phyloP scores from a whole-genome alignment of 2,888 invertebrate species.

The Podotricha telesiphe region DNA sequence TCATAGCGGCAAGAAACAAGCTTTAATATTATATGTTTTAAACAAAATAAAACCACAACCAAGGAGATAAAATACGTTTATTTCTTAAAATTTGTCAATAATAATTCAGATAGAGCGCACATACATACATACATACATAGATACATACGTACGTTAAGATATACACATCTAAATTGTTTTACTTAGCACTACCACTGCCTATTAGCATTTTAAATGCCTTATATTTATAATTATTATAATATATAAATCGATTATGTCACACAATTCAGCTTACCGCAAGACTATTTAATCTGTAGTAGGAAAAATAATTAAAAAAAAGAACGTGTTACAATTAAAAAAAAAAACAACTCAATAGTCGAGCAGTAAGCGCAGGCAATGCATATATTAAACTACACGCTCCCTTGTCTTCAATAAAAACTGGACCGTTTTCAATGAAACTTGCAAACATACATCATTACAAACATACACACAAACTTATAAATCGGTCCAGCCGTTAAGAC shows the following conservation, averaged over 20 bases:
- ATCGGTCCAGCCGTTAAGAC: slow-evolving; percentile 43
- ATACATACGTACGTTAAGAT: slow-evolving; percentile 10
- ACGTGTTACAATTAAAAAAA: slow-evolving; percentile 6
- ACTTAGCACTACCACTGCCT: slow-evolving; percentile 16
- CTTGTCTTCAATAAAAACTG: slow-evolving; percentile 35
- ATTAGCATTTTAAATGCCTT: slow-evolving; percentile 49
- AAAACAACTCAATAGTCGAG: slow-evolving; percentile 12
- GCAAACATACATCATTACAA: slow-evolving; percentile 22
- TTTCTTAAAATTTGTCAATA: slow-evolving; percentile 79
- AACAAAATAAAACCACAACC: slow-evolving; percentile 61
- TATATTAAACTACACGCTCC: slow-evolving; percentile 30
- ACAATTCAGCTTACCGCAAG: slow-evolving; percentile 27
- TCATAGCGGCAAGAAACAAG: too few species aligned
- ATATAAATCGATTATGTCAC: slow-evolving; percentile 42
- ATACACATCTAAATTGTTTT: slow-evolving; percentile 33
- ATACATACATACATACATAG: slow-evolving; percentile 49
- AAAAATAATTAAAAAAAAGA: slow-evolving; percentile 8
- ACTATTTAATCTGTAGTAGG: slow-evolving; percentile 14
- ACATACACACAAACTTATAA: slow-evolving; percentile 28
- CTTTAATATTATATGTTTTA: too few species aligned
- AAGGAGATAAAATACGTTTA: slow-evolving; percentile 80
- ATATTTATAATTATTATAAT: slow-evolving; percentile 35
- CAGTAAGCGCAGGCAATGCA: slow-evolving; percentile 17
- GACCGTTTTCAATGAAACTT: slow-evolving; percentile 35
- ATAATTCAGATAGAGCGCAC: slow-evolving; percentile 64